These are phyloP conservation scores for Ptychadena robeensis DNA, from an alignment of 2,797 vertebrate genomes.

Conservation along the genomic window DNA sequence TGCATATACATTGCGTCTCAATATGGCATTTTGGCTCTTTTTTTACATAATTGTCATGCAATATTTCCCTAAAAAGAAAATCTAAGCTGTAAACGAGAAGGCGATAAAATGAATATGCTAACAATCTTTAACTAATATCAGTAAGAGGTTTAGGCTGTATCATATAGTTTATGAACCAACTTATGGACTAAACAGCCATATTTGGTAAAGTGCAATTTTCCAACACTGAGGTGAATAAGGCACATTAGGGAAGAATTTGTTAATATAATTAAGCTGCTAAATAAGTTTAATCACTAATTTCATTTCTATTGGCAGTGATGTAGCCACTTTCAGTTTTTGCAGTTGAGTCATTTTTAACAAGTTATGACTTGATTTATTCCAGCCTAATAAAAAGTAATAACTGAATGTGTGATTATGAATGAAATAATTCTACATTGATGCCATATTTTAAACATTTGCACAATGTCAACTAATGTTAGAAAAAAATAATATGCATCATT, in stretches of 20 bases:
- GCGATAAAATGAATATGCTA: no score
- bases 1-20: no score
- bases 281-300: constrained; percentile 18
- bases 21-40: no score
- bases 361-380: constrained; percentile 26
- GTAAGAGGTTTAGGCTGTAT: background rate
- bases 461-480: background rate
- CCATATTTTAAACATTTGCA: background rate
- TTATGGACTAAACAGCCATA: background rate
- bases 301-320: constrained; percentile 38
- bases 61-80: no score
- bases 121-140: no score
- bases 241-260: constrained; percentile 32
- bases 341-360: constrained; percentile 42
- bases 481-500: background rate
- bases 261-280: constrained; percentile 17
- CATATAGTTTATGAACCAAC: no score
- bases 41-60: no score
- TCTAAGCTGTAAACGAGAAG: no score
- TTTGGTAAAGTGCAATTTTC: background rate
- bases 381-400: constrained; percentile 48
- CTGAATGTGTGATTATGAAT: constrained; percentile 13
- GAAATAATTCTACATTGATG: background rate
- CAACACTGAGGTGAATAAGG: background rate
- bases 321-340: constrained; percentile 25